phyloP scores from a whole-genome alignment of 2,797 vertebrate species.

The Rallus crepitans region DNA sequence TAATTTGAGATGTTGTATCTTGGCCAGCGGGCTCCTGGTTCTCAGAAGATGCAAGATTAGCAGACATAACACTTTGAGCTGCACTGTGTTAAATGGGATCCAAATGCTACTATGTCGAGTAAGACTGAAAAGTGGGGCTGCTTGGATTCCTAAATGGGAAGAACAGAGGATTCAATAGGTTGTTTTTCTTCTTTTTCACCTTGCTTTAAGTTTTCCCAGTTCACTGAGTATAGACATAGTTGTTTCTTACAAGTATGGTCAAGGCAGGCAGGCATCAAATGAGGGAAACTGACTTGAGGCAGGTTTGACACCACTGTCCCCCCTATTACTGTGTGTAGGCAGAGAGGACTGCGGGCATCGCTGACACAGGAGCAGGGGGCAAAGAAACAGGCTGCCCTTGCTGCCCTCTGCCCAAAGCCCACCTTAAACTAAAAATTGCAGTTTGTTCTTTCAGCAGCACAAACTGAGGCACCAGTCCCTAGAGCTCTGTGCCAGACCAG shows the following conservation, averaged over 20 bases:
- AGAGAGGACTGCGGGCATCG: background rate
- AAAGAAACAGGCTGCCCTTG: background rate
- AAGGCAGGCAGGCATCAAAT: background rate
- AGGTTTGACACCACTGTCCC: background rate
- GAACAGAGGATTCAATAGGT: background rate
- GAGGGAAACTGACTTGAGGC: background rate
- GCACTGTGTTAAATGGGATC: slow-evolving; percentile 6
- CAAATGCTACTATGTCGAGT: background rate
- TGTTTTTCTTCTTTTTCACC: background rate
- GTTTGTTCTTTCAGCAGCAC: slow-evolving; percentile 12
- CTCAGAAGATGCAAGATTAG: slow-evolving; percentile 7
- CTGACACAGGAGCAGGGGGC: background rate
- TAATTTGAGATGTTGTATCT: background rate
- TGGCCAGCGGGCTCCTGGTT: slow-evolving; percentile 9
- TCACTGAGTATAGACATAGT: background rate
- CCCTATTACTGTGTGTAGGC: background rate
- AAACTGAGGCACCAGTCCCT: background rate
- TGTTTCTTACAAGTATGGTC: background rate
- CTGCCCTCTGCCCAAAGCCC: background rate
- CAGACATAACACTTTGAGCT: slow-evolving; percentile 37
- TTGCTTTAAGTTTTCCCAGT: background rate
- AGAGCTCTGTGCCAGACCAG: background rate
- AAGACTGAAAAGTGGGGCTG: background rate
- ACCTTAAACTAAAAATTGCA: background rate
- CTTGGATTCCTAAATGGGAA: background rate